Evolutionary conservation across 1,140 invertebrate genomes (phyloP).

Genomic region (Danaus melanippus): DNA sequence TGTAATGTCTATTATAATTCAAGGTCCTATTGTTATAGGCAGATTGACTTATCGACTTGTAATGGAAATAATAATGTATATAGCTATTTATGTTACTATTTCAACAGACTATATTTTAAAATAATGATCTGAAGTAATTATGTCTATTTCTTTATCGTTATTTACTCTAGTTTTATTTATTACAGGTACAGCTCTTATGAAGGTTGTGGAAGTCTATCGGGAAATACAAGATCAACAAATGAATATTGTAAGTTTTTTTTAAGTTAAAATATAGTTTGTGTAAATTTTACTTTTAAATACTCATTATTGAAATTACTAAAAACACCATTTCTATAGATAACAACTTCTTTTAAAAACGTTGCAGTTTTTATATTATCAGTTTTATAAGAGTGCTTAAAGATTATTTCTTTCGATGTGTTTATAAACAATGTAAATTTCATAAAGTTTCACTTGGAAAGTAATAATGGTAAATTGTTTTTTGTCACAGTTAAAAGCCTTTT

Average conservation of each 20-base stretch:
- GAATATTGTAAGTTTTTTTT: conserved; percentile 86
- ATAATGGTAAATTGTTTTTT: conserved; percentile 44
- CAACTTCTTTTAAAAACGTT: too few relatives aligned
- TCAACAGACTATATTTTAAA: conserved; percentile 1
- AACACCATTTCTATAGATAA: too few relatives aligned
- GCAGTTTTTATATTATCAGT: too few relatives aligned
- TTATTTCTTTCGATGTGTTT: too few relatives aligned
- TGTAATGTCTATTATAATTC: conserved; percentile 1
- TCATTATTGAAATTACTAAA: not conserved
- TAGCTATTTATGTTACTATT: conserved; percentile 5
- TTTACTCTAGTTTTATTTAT: conserved; percentile 33
- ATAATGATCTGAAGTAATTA: conserved; percentile 3
- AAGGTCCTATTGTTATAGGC: conserved; percentile 8
- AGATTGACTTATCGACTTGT: conserved; percentile 8
- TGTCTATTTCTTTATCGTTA: not conserved
- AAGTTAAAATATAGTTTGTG: conserved; percentile 2
- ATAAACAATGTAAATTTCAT: too few relatives aligned
- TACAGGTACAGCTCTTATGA: conserved; percentile 90
- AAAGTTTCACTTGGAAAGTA: conserved; percentile 9
- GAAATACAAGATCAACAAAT: conserved; percentile 94
- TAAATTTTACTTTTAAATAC: not conserved
- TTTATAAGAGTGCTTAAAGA: too few relatives aligned
- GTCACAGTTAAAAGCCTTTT: conserved; percentile 92
- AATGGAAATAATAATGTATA: conserved; percentile 11
- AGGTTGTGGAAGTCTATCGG: conserved; percentile 92